phyloP scores from a whole-genome alignment of 2,113 vertebrate genomes.

The Podarcis muralis region DNA sequence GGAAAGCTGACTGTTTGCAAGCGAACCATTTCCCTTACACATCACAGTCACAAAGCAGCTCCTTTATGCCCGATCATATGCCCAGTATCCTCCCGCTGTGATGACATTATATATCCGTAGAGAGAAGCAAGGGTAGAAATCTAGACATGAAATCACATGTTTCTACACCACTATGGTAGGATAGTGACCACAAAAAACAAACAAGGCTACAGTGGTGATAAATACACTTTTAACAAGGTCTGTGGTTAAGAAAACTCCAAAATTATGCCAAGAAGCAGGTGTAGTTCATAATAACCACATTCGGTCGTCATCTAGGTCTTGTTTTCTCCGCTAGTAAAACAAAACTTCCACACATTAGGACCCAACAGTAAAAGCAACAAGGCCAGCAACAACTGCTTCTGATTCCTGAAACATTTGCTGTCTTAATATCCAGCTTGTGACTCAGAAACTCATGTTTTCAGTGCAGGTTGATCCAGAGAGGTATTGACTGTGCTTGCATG shows the following conservation, averaged over 20 bases:
- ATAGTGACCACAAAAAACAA: neutral
- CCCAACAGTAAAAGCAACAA: neutral
- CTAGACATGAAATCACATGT: neutral
- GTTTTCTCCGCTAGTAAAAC: neutral
- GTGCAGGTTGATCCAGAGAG: no score
- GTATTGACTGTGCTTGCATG: neutral
- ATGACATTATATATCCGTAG: neutral
- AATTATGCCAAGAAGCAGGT: neutral
- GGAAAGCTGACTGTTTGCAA: neutral
- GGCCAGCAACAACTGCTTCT: neutral
- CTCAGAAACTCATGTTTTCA: neutral
- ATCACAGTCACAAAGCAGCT: fast-evolving
- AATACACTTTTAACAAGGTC: neutral
- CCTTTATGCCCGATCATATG: neutral
- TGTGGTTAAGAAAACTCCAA: neutral
- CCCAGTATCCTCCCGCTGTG: neutral
- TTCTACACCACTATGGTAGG: neutral
- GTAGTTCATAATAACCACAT: neutral
- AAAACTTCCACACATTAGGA: neutral
- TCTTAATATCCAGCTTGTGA: neutral
- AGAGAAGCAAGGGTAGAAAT: neutral
- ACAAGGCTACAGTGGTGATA: neutral
- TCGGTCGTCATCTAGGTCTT: neutral
- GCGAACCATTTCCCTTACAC: fast-evolving
- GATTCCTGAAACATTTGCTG: neutral